phyloP scores from a whole-genome alignment of 2,113 vertebrate species.

The Corythornis vintsioides region DNA sequence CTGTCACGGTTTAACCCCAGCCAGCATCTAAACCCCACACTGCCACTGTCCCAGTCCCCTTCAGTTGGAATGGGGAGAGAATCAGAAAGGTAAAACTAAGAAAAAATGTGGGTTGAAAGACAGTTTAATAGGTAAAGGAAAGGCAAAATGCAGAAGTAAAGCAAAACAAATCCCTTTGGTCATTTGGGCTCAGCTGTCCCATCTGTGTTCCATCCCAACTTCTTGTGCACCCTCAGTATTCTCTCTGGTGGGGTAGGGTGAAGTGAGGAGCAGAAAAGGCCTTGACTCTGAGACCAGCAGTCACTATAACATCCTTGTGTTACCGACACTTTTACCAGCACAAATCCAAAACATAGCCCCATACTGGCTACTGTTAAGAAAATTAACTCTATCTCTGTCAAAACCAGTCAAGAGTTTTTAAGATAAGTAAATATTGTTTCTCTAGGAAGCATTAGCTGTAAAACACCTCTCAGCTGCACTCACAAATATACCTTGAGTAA shows the following conservation, averaged over 20 bases:
- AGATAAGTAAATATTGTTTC: not conserved
- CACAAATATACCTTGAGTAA: not conserved
- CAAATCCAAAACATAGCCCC: not conserved
- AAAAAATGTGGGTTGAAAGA: not conserved
- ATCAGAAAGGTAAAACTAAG: not conserved
- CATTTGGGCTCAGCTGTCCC: not conserved
- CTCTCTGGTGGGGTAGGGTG: not conserved
- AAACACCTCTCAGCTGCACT: not conserved
- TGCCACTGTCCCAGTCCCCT: not conserved
- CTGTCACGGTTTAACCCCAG: not conserved
- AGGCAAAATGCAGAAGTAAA: not conserved
- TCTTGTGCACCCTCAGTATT: not conserved
- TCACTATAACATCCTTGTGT: not conserved
- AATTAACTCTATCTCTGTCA: not conserved
- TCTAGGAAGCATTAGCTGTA: not conserved
- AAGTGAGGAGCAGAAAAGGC: not conserved
- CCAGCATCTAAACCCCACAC: not conserved
- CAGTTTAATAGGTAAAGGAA: not conserved
- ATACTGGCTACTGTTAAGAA: not conserved
- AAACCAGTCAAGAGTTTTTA: not conserved
- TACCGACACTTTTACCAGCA: not conserved
- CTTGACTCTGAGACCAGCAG: not conserved
- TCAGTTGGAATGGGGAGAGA: not conserved
- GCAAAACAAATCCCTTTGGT: not conserved
- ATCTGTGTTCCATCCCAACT: not conserved